phyloP scores from a whole-genome alignment of 1,140 invertebrate genomes.

The Platyura marginata region DNA sequence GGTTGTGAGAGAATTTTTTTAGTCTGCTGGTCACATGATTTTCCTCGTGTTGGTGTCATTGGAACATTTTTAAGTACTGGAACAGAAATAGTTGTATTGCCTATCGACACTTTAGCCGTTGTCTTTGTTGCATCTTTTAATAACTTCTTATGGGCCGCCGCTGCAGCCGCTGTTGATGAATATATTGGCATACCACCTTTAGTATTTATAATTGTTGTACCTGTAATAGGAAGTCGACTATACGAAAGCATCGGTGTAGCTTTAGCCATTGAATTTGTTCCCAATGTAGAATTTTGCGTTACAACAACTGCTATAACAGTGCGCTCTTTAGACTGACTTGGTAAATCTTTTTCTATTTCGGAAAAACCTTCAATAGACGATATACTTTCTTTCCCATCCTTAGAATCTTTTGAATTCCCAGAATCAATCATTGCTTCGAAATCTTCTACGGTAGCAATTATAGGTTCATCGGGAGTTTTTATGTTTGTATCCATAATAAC shows the following conservation, averaged over 20 bases:
- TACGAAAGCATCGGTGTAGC: neutral
- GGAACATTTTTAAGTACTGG: constrained; percentile 30
- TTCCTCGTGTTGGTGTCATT: neutral
- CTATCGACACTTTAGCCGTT: constrained; percentile 31
- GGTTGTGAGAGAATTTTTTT: constrained; percentile 6
- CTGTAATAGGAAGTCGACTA: neutral
- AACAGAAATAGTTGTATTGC: constrained; percentile 38
- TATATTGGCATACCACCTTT: neutral
- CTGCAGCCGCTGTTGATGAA: neutral
- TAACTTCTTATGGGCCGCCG: constrained; percentile 2
- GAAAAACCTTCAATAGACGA: neutral
- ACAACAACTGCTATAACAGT: neutral
- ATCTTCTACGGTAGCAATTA: neutral
- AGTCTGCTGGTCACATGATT: neutral
- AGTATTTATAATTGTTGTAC: neutral
- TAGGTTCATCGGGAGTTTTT: neutral
- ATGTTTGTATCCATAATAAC: neutral
- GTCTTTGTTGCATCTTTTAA: constrained; percentile 16
- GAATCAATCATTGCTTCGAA: constrained; percentile 6
- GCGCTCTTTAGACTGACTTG: neutral
- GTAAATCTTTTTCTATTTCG: neutral
- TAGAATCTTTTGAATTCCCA: constrained; percentile 1
- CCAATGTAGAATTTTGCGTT: neutral
- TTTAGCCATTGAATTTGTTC: neutral
- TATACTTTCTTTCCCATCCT: neutral